Evolutionary conservation across 1,140 invertebrate species (phyloP).

Genomic region (Scaptodrosophila lebanonensis): DNA sequence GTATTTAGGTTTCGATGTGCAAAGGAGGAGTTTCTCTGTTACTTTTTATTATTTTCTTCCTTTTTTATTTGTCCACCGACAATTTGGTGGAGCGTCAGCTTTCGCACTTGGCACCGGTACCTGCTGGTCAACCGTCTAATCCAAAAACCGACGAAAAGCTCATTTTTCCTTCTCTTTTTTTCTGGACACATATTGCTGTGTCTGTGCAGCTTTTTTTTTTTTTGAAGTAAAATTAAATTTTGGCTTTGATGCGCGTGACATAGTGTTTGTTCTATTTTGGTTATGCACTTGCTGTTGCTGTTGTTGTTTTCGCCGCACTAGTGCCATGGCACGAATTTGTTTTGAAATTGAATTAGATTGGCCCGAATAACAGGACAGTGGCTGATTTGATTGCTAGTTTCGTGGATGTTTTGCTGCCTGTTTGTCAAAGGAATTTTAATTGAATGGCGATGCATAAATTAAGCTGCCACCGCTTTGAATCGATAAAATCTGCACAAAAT

Average conservation of each 20-base stretch:
- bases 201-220: constrained; percentile 31
- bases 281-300: constrained; percentile 13
- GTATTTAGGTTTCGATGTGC: no score
- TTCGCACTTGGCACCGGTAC: no score
- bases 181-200: constrained; percentile 23
- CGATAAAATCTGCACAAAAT: no score
- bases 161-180: constrained; percentile 4
- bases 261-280: constrained; percentile 45
- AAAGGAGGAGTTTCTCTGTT: constrained; percentile 4
- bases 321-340: constrained; percentile 54
- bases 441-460: constrained; percentile 24
- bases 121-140: constrained; percentile 58
- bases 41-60: constrained; percentile 21
- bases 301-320: background rate
- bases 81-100: constrained; percentile 63
- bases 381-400: constrained; percentile 61
- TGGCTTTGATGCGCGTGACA: constrained; percentile 61
- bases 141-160: constrained; percentile 29
- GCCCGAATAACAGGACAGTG: constrained; percentile 45
- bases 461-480: no score
- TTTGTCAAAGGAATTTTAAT: no score
- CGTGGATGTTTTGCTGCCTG: constrained; percentile 31
- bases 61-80: constrained; percentile 50
- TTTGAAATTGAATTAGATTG: constrained; percentile 70
- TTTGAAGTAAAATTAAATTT: constrained; percentile 68